Percentiles rank a stretch among this genome's conserved stretches.
Evolutionary conservation across 2,113 vertebrate species (phyloP).

Genomic region (Antechinus flavipes): DNA sequence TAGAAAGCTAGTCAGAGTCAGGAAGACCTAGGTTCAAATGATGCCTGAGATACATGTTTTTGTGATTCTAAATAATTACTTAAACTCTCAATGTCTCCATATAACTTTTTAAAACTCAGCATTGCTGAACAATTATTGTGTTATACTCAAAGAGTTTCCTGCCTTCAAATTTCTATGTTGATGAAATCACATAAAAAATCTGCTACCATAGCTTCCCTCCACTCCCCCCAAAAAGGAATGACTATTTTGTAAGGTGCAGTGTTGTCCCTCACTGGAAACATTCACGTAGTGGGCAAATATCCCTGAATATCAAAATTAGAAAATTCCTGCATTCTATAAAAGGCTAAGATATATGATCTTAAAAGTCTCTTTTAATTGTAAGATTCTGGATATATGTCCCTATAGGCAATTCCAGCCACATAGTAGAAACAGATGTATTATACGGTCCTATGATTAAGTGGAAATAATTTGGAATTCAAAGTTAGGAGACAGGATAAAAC

Average conservation of each 20-base stretch:
- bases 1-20: neutral
- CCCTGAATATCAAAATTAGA: neutral
- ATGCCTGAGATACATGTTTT: neutral
- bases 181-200: neutral
- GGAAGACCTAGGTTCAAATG: neutral
- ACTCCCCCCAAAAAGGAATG: neutral
- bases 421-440: neutral
- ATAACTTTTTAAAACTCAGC: neutral
- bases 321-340: neutral
- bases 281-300: neutral
- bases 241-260: neutral
- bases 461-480: neutral
- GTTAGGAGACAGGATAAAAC: neutral
- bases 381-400: neutral
- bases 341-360: neutral
- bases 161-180: neutral
- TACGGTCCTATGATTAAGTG: no score
- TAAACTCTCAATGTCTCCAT: neutral
- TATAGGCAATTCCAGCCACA: neutral
- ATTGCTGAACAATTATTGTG: neutral
- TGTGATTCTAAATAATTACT: neutral
- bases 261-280: neutral
- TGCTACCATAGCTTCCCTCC: no score
- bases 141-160: neutral
- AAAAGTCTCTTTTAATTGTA: neutral